Base-by-base conservation (phyloP, 2,888 invertebrate genomes). In the Scaptomyza flava region DNA sequence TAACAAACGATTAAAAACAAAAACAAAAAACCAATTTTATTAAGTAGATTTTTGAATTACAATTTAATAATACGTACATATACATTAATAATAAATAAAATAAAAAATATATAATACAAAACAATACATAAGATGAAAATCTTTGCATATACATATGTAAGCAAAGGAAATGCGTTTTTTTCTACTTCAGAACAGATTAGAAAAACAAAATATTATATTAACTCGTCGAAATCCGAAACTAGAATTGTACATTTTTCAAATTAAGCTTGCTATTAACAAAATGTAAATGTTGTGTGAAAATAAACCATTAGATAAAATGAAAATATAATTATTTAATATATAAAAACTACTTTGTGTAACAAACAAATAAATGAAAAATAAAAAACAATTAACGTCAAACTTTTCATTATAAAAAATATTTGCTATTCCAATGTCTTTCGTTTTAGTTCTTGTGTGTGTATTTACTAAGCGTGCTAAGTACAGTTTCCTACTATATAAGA, bases 11-110 rank as follows among this genome's bases (percentile, higher is more conserved):
- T 67, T 57, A 50, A 60, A 68, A 50, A 59, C 64, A 63, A 73
- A 58, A 59, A 66, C 64, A 62, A 63, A 73, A 58, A 59, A 66
- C 64, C 17, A 41, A 80, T 86, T 86, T 89, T 85, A 84, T 82
- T 87, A 90, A 90, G 90, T 90, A 89, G 89, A 84, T 81, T 88
- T 81, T 84, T 78, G 79, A 82, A 86, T 86, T 87, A 81, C 20
- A 70, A 80, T 76, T 74, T 72, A 78, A 77, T 74, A 67, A 57
- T 62, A 76, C 75, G 58, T 65, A 65, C 41, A 68, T 54, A 72
- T 45, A 59, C 31, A 31, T 57, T 65, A 14, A 34, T 53, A 41
- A 53, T 57, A 67, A 14, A 34, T 53, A 41, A 53, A 46, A 31
- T 17, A 59, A 30, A 65, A 14, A 53, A 46, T 47, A 59, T n/a